Evolutionary conservation across 2,113 vertebrate species (phyloP).

Genomic region (Dipodomys ordii): DNA sequence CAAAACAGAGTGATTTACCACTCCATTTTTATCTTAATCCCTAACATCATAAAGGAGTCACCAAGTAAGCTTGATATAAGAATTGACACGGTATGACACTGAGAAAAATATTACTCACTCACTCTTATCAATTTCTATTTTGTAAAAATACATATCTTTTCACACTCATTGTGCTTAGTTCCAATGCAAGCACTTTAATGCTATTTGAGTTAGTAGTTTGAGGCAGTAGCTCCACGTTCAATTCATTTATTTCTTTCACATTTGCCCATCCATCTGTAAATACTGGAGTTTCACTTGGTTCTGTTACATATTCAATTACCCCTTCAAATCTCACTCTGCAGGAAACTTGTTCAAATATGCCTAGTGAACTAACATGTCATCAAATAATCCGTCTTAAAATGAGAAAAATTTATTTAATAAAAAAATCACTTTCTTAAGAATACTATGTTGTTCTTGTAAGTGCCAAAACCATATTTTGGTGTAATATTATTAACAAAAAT

Average conservation of each 20-base stretch:
- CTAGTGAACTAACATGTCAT: neutral
- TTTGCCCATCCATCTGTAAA: conserved; percentile 3
- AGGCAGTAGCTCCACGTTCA: neutral
- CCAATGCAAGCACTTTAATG: neutral
- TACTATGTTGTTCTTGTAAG: conserved; percentile 1
- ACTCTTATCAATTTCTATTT: neutral
- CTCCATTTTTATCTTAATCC: neutral
- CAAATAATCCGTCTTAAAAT: neutral
- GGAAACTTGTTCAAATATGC: conserved; percentile 14
- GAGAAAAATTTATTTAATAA: conserved; percentile 13
- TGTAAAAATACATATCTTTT: neutral
- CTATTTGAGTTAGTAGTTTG: neutral
- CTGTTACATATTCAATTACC: conserved; percentile 6
- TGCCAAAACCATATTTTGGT: conserved; percentile 22
- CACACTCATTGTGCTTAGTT: neutral
- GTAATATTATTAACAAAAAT: conserved; percentile 30
- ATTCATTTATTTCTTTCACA: neutral
- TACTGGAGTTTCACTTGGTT: neutral
- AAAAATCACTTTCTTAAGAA: conserved; percentile 14
- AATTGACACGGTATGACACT: neutral
- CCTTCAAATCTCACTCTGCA: conserved; percentile 41
- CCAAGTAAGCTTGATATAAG: neutral
- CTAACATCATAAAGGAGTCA: neutral
- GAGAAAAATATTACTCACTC: neutral
- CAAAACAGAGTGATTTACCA: neutral